Evolutionary conservation across 2,888 invertebrate genomes (phyloP).

Genomic region (Halocaridina rubra): DNA sequence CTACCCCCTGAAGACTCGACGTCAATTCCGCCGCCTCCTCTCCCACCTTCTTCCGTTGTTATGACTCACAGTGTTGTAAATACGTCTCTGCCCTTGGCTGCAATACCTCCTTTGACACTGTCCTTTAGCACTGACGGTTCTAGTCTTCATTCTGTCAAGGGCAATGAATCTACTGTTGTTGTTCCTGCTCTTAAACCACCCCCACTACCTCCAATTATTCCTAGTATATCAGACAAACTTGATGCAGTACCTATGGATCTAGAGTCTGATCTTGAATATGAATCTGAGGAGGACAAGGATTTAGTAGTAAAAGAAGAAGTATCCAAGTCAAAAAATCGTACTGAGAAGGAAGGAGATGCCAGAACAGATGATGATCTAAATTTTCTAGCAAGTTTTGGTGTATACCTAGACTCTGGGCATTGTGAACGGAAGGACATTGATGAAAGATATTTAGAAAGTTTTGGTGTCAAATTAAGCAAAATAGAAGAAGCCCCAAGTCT

Average conservation of each 20-base stretch:
- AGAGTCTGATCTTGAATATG: constrained; percentile 30
- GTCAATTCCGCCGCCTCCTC: not conserved
- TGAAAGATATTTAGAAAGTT: too few relatives aligned
- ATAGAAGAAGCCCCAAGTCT: not conserved
- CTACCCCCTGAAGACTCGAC: not conserved
- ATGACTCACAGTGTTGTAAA: not conserved
- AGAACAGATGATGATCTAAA: constrained; percentile 26
- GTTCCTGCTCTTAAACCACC: not conserved
- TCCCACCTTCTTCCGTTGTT: not conserved
- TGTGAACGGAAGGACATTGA: too few relatives aligned
- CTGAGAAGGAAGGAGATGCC: too few relatives aligned
- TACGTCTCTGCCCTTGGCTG: not conserved
- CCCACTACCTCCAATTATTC: not conserved
- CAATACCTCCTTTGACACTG: not conserved
- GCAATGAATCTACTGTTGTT: not conserved
- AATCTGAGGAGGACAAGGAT: too few relatives aligned
- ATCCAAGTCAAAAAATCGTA: too few relatives aligned
- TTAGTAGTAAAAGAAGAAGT: too few relatives aligned
- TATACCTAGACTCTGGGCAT: not conserved
- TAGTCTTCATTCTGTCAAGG: not conserved
- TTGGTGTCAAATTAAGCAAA: too few relatives aligned
- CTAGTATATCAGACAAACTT: constrained; percentile 4
- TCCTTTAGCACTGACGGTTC: not conserved
- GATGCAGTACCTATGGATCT: constrained; percentile 39
- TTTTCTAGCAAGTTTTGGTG: constrained; percentile 24